Conservation (phyloP, 2,888 invertebrate species). For the Imbricaverruca yamaguchii region DNA sequence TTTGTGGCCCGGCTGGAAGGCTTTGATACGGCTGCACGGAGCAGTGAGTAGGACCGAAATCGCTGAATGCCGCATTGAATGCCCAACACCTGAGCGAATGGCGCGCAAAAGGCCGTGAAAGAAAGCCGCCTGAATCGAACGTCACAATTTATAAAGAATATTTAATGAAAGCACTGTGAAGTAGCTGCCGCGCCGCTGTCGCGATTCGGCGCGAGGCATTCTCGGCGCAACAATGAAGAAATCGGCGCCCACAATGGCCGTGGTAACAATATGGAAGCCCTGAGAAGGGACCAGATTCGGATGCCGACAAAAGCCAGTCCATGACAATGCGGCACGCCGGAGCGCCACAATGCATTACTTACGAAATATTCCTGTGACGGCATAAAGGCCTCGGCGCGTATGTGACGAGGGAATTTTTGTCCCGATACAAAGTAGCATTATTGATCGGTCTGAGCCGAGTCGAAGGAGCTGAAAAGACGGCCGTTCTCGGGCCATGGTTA, state of each 20-base stretch:
- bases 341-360: constrained; percentile 2
- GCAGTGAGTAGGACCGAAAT: constrained; percentile 9
- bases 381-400: background rate
- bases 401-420: background rate
- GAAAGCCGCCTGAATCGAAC: constrained; percentile 13
- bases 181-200: background rate
- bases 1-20: background rate
- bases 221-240: background rate
- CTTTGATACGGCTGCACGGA: background rate
- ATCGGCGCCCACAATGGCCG: background rate
- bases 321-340: background rate
- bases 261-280: constrained; percentile 8
- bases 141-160: constrained; percentile 19
- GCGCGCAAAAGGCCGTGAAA: constrained; percentile 9
- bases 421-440: background rate
- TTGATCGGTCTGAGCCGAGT: background rate
- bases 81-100: constrained; percentile 12
- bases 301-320: background rate
- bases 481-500: background rate
- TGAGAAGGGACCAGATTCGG: background rate
- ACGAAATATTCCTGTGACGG: background rate
- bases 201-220: constrained; percentile 1
- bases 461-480: background rate
- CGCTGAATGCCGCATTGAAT: constrained; percentile 6
- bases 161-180: constrained; percentile 6